A percentile compares a stretch with the other conserved stretches of the same genome.
Evolutionary conservation across 1,140 invertebrate species (phyloP).

Genomic region (Drosophila melanica): DNA sequence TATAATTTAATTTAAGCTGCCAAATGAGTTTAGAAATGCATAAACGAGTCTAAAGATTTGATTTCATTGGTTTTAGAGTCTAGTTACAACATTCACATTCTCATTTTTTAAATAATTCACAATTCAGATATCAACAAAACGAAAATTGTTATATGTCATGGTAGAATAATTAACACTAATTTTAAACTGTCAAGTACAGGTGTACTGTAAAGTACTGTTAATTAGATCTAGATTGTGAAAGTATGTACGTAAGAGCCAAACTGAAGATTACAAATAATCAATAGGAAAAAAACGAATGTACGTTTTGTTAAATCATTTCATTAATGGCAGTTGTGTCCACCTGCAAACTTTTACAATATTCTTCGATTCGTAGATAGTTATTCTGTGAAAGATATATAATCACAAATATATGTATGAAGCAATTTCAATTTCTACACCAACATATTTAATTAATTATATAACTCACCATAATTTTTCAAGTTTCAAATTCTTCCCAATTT

Average conservation of each 20-base stretch:
- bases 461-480: no score
- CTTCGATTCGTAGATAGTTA: no score
- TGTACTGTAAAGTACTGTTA: constrained; percentile 19
- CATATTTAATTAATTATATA: no score
- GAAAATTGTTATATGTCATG: constrained; percentile 1
- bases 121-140: neutral
- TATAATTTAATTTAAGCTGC: neutral
- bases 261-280: constrained; percentile 47
- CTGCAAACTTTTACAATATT: no score
- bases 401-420: no score
- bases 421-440: no score
- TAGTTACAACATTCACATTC: neutral
- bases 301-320: constrained; percentile 1
- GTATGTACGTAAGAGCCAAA: constrained; percentile 6
- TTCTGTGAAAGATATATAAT: neutral
- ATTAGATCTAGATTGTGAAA: constrained; percentile 39
- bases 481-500: no score
- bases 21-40: neutral
- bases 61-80: no score
- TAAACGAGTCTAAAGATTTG: no score
- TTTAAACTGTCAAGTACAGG: constrained; percentile 22
- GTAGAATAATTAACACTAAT: constrained; percentile 2
- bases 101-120: neutral
- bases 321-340: neutral
- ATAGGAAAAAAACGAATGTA: constrained; percentile 10